Base-by-base conservation (phyloP, 30 jellyfish, hydroid and myxozoan genomes). In the Mastigias papua region DNA sequence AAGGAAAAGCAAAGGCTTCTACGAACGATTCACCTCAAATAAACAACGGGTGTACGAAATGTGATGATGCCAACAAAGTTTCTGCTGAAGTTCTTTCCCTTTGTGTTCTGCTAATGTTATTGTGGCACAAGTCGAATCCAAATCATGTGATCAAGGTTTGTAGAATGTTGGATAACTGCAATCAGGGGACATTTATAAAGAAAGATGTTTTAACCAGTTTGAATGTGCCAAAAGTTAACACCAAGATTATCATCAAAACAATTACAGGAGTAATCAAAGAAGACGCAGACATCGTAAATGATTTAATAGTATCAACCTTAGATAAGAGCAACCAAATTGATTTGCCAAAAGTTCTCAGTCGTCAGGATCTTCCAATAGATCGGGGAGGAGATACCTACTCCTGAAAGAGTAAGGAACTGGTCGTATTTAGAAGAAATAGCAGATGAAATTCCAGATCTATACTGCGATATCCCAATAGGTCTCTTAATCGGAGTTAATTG, bases 281-380 rank as follows among this genome's bases (percentile, higher is more conserved):
- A 32, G 81, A 69, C 49, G 63, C 81, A 69, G 64, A 69, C 33
- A 69, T 69, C 64, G 81, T 69, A 11, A 69, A 69, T 30, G 63
- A 69, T 32, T 16, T 69, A 30, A n/a, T 69, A 27, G 63, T 69
- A 35, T 69, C 87, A 76, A 57, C 58, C 25, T 32, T 57, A 23
- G 50, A 76, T 76, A 51, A 58, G 34, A 76, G 87, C 75, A 76
- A 50, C 87, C 87, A 76, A 76, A 76, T 76, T 51, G 73, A 48
- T 48, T 48, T 75, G 73, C 86, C 86, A 75, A 75, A 46, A 25
- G 73, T 75, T 48, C 48, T 75, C 86, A 75, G 86, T 75, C 86
- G 54, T 37, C 54, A 37, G 54, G 5, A 37, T 37, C 54, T n/a
- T n/a, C n/a, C n/a, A n/a, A n/a, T n/a, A n/a, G n/a, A n/a, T n/a